These are phyloP conservation scores for Leptopilina clavipes DNA, from an alignment of 1,140 invertebrate genomes.

Conservation along the genomic window DNA sequence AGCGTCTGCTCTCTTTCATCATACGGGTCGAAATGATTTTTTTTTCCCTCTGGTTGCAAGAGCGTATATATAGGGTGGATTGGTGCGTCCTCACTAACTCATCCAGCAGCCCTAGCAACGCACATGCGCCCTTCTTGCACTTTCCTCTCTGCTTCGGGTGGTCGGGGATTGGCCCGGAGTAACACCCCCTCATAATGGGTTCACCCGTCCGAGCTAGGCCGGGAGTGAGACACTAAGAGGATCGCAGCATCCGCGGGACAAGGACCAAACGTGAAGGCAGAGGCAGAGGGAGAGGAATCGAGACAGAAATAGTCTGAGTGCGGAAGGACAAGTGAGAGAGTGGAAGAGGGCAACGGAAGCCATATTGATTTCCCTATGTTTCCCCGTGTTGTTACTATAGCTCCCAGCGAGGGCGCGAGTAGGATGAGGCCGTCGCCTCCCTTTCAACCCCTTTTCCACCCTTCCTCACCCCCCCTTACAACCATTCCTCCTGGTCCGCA, in stretches of 20 bases:
- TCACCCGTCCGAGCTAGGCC: constrained; percentile 71
- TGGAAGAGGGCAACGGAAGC: constrained; percentile 73
- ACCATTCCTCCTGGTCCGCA: constrained; percentile 54
- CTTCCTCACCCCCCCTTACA: constrained; percentile 47
- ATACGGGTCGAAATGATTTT: constrained; percentile 35
- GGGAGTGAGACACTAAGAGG: constrained; percentile 52
- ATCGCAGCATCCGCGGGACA: constrained; percentile 40
- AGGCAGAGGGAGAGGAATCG: constrained; percentile 47
- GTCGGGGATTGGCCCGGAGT: constrained; percentile 75
- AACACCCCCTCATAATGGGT: constrained; percentile 76
- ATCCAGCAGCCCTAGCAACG: constrained; percentile 74
- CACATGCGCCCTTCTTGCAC: constrained; percentile 73
- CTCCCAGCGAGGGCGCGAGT: constrained; percentile 69
- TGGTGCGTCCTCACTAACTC: constrained; percentile 65
- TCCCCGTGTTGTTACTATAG: constrained; percentile 76
- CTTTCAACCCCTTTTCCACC: constrained; percentile 39
- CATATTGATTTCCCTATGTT: constrained; percentile 77
- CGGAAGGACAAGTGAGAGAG: constrained; percentile 48
- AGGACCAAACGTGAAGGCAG: constrained; percentile 38
- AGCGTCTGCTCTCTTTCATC: constrained; percentile 22
- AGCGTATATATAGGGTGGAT: constrained; percentile 53
- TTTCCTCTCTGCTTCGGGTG: constrained; percentile 65
- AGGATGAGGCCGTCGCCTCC: constrained; percentile 63
- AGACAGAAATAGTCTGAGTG: constrained; percentile 36
- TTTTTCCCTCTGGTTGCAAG: constrained; percentile 9